Conservation (phyloP, 2,888 invertebrate genomes). For the Lycia hirtaria region DNA sequence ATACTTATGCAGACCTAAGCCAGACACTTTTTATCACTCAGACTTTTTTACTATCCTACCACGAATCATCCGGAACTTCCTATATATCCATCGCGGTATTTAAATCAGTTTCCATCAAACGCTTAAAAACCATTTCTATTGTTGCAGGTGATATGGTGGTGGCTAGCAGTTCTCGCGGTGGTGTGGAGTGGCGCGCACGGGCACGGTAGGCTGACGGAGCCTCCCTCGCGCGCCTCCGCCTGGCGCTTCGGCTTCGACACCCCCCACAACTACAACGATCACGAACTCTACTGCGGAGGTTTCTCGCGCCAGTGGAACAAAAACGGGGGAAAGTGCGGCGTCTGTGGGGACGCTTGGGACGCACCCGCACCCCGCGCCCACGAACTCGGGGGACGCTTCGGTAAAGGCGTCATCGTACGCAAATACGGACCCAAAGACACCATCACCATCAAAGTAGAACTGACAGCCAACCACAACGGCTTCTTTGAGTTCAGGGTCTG, state of each 20-base stretch:
- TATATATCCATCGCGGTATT: too few relatives aligned
- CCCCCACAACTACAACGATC: slow-evolving; percentile 95
- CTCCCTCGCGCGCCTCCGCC: slow-evolving; percentile 94
- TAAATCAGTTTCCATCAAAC: neutral
- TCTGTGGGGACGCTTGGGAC: slow-evolving; percentile 95
- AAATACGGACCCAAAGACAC: slow-evolving; percentile 88
- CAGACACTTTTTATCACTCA: too few relatives aligned
- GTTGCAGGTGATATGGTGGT: slow-evolving; percentile 71
- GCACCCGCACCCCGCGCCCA: slow-evolving; percentile 89
- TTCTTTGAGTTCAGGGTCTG: slow-evolving; percentile 95
- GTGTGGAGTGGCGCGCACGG: slow-evolving; percentile 73
- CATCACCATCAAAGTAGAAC: slow-evolving; percentile 90
- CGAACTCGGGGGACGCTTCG: slow-evolving; percentile 93
- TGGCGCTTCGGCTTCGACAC: slow-evolving; percentile 96
- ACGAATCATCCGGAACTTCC: too few relatives aligned
- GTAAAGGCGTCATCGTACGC: slow-evolving; percentile 92
- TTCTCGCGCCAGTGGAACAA: slow-evolving; percentile 92
- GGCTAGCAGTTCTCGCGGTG: slow-evolving; percentile 58
- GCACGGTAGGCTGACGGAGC: slow-evolving; percentile 92
- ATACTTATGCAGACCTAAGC: too few relatives aligned
- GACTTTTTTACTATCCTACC: too few relatives aligned
- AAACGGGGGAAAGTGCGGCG: slow-evolving; percentile 94
- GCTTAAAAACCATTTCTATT: neutral
- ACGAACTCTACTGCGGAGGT: slow-evolving; percentile 95
- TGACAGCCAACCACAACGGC: slow-evolving; percentile 95